Evolutionary conservation across 2,888 invertebrate species (phyloP).

Genomic region (Therioaphis trifolii): DNA sequence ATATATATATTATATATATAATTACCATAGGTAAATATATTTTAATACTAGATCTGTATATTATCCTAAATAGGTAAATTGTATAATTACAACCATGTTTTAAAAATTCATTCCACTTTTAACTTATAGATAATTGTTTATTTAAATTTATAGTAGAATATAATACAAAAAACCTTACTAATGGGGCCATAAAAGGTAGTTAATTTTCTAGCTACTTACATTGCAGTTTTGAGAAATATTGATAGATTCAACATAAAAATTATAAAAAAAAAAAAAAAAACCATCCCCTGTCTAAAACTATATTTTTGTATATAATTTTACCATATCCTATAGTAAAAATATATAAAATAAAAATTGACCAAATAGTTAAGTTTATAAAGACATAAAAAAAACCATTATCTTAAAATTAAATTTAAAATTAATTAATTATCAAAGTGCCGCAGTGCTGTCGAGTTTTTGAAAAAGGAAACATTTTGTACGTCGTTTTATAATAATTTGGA

Average conservation of each 20-base stretch:
- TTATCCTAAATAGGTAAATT: slow-evolving; percentile 49
- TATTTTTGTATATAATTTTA: slow-evolving; percentile 57
- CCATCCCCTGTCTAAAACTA: slow-evolving; percentile 61
- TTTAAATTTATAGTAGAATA: slow-evolving; percentile 58
- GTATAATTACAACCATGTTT: slow-evolving; percentile 52
- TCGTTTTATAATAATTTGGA: slow-evolving; percentile 47
- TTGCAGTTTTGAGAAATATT: slow-evolving; percentile 52
- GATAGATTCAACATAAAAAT: slow-evolving; percentile 37
- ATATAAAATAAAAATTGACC: slow-evolving; percentile 62
- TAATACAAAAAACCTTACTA: slow-evolving; percentile 60
- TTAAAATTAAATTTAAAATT: slow-evolving; percentile 59
- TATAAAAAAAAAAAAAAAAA: slow-evolving; percentile 42
- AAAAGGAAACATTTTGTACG: slow-evolving; percentile 50
- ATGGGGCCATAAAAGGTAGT: slow-evolving; percentile 44
- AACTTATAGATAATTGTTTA: slow-evolving; percentile 53
- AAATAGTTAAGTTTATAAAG: slow-evolving; percentile 51
- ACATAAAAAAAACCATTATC: slow-evolving; percentile 57
- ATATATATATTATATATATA: slow-evolving; percentile 29
- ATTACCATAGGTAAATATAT: slow-evolving; percentile 31
- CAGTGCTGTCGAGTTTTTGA: slow-evolving; percentile 24
- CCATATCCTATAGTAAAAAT: slow-evolving; percentile 57
- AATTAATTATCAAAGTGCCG: slow-evolving; percentile 59
- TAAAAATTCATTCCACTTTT: slow-evolving; percentile 52
- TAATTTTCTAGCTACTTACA: slow-evolving; percentile 52
- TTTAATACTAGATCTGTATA: slow-evolving; percentile 55